Evolutionary conservation across 2,113 vertebrate species (phyloP).

Genomic region (Notothenia rossii): DNA sequence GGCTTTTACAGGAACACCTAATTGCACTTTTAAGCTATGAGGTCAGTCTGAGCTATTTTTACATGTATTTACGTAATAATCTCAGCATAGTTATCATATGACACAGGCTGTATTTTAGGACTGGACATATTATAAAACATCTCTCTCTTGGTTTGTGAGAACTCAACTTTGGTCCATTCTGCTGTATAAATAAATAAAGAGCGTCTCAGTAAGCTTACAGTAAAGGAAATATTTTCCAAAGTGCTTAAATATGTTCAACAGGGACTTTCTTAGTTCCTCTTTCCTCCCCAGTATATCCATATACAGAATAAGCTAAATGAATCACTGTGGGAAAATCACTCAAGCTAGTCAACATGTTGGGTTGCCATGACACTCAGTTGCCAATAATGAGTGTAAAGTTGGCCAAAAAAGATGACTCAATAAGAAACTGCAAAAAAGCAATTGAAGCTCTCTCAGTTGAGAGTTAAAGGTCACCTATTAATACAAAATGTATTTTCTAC

Average conservation of each 20-base stretch:
- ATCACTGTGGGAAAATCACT: constrained; percentile 21
- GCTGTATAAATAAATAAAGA: constrained; percentile 31
- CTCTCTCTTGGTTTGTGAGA: constrained; percentile 24
- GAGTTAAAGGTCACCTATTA: too few species aligned
- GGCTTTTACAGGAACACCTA: constrained; percentile 35
- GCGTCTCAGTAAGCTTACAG: constrained; percentile 2
- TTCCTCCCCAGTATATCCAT: constrained; percentile 30
- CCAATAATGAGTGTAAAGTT: not conserved
- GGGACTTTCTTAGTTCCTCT: constrained; percentile 62
- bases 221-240: constrained; percentile 26
- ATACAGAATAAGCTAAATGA: constrained; percentile 29
- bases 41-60: constrained; percentile 46
- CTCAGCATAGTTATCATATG: constrained; percentile 37
- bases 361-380: not conserved
- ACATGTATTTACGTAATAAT: constrained; percentile 39
- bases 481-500: too few species aligned
- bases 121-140: constrained; percentile 13
- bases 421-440: not conserved
- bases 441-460: not conserved
- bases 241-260: constrained; percentile 12
- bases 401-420: not conserved
- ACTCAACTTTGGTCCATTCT: constrained; percentile 15
- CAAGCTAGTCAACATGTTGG: not conserved
- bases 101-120: constrained; percentile 2
- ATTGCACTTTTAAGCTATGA: constrained; percentile 44